Conservation (phyloP, 2,113 vertebrate species). For the Talpa occidentalis region DNA sequence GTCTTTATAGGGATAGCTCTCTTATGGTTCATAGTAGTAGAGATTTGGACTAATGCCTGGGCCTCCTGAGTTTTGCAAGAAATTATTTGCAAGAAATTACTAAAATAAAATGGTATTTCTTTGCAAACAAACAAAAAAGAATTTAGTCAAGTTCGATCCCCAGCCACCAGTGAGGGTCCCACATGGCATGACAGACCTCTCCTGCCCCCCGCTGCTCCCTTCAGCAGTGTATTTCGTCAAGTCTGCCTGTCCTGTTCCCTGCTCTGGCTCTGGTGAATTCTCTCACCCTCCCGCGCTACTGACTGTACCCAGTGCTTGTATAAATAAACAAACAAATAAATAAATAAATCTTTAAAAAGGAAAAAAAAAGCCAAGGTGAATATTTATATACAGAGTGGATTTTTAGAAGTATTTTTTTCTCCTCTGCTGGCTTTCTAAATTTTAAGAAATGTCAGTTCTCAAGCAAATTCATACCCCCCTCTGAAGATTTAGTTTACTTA, state of each 20-base stretch:
- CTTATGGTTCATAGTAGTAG: not conserved
- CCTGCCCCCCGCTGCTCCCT: too few relatives aligned
- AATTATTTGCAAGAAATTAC: not conserved
- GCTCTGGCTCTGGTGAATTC: too few relatives aligned
- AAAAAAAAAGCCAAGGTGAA: not conserved
- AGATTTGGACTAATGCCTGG: not conserved
- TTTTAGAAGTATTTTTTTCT: too few relatives aligned
- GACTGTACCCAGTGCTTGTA: too few relatives aligned
- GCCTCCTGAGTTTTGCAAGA: not conserved
- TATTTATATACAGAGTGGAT: not conserved
- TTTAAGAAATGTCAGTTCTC: not conserved
- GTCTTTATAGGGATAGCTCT: not conserved
- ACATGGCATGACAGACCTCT: too few relatives aligned
- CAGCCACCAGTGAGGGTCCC: too few relatives aligned
- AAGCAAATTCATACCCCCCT: not conserved
- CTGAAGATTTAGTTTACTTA: not conserved
- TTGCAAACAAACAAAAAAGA: not conserved
- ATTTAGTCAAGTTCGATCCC: too few relatives aligned
- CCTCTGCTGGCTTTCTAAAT: not conserved
- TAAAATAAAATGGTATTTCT: conserved; percentile 26
- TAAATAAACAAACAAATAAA: too few relatives aligned
- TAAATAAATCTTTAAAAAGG: too few relatives aligned
- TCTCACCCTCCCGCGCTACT: too few relatives aligned
- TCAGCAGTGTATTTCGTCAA: too few relatives aligned
- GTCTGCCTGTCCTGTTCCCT: too few relatives aligned